phyloP scores from a whole-genome alignment of 2,797 vertebrate genomes.

The Bovichtus variegatus region DNA sequence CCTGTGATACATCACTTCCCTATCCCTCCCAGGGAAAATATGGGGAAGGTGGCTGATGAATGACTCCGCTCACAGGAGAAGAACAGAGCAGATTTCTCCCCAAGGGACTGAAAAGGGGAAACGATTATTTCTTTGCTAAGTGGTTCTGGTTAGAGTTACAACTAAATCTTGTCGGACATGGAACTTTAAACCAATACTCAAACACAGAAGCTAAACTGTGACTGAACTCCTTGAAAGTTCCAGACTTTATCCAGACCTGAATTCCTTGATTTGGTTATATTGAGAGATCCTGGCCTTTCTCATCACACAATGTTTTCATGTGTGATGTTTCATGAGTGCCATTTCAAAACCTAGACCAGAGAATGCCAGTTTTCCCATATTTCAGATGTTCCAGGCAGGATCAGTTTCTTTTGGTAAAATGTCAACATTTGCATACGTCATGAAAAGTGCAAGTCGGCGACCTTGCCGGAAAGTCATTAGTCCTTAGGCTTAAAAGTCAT shows the following conservation, averaged over 20 bases:
- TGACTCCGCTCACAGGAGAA: conserved; percentile 22
- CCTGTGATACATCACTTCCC: conserved; percentile 49
- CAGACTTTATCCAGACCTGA: conserved; percentile 14
- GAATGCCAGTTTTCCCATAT: neutral
- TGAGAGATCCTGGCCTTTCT: conserved; percentile 3
- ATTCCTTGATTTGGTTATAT: conserved; percentile 4
- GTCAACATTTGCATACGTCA: neutral
- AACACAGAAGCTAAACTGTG: neutral
- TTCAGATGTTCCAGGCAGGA: neutral
- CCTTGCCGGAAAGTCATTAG: neutral
- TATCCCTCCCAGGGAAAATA: conserved; percentile 33
- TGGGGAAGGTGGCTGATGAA: conserved; percentile 46
- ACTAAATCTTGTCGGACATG: conserved; percentile 43
- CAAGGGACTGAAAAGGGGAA: conserved; percentile 27
- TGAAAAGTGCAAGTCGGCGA: neutral
- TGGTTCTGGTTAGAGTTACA: conserved; percentile 42
- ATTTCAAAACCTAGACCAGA: neutral
- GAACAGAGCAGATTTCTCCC: conserved; percentile 36
- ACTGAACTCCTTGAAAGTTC: neutral
- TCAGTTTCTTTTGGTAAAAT: neutral
- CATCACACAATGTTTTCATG: neutral
- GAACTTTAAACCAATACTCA: conserved; percentile 38
- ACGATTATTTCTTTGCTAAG: conserved; percentile 55
- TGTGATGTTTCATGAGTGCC: neutral
- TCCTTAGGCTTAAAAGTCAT: too few relatives aligned